Evolutionary conservation across 2,888 invertebrate species (phyloP).

Genomic region (Zaprionus bogoriensis): DNA sequence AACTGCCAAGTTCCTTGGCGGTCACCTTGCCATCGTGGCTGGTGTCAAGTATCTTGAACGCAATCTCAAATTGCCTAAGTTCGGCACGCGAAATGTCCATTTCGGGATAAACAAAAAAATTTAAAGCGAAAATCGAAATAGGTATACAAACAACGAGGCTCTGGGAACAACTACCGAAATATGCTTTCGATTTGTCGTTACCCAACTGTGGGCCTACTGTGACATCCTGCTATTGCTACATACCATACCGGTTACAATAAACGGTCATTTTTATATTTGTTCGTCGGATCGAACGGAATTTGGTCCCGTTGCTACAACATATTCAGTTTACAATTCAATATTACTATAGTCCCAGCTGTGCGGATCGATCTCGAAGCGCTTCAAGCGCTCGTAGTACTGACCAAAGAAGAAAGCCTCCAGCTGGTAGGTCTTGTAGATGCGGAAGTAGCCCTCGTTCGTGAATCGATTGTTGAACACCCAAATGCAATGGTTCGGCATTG

Average conservation of each 20-base stretch:
- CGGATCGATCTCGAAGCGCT: slow-evolving; percentile 84
- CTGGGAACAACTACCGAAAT: too few relatives aligned
- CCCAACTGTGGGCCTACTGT: slow-evolving; percentile 98
- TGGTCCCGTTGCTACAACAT: too few relatives aligned
- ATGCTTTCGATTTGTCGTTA: slow-evolving; percentile 98
- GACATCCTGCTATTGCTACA: too few relatives aligned
- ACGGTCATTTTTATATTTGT: not conserved
- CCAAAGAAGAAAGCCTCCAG: slow-evolving; percentile 52
- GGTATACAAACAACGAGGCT: too few relatives aligned
- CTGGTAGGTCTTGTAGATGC: slow-evolving; percentile 49
- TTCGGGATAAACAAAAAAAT: too few relatives aligned
- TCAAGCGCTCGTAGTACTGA: slow-evolving; percentile 27
- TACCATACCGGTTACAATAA: too few relatives aligned
- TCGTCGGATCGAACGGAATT: not conserved
- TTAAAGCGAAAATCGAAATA: too few relatives aligned
- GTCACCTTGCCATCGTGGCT: too few relatives aligned
- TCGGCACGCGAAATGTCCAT: too few relatives aligned
- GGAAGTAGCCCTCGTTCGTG: slow-evolving; percentile 20
- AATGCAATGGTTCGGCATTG: slow-evolving; percentile 44
- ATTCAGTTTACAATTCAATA: not conserved
- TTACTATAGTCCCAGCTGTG: slow-evolving; percentile 28
- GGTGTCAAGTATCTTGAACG: too few relatives aligned
- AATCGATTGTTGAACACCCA: slow-evolving; percentile 36
- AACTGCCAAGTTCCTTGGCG: too few relatives aligned
- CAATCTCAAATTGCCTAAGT: too few relatives aligned